Evolutionary conservation across 2,888 invertebrate genomes (phyloP).

Genomic region (Trichogramma dendrolimi): DNA sequence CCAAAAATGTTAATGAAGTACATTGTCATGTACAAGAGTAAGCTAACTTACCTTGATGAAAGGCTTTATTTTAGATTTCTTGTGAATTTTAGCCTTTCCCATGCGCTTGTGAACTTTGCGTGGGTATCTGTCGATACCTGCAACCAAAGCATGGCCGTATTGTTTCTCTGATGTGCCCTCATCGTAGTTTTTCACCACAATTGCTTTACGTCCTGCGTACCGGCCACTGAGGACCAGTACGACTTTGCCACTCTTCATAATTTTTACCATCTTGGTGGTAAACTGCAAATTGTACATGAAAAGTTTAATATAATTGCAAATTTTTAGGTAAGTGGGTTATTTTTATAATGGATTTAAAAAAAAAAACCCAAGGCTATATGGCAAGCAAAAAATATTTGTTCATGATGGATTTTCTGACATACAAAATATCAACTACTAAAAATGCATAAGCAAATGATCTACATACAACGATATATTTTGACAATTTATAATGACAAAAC

Average conservation of each 20-base stretch:
- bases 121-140: constrained; percentile 96
- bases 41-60: constrained; percentile 78
- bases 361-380: too few species aligned
- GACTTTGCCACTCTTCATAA: constrained; percentile 97
- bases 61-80: constrained; percentile 96
- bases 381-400: too few species aligned
- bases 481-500: too few species aligned
- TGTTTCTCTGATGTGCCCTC: constrained; percentile 94
- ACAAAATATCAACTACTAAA: too few species aligned
- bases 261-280: constrained; percentile 85
- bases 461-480: too few species aligned
- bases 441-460: too few species aligned
- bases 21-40: background rate
- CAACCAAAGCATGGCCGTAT: constrained; percentile 96
- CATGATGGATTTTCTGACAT: too few species aligned
- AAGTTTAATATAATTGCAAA: background rate
- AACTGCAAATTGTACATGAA: constrained; percentile 21
- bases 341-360: too few species aligned
- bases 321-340: too few species aligned
- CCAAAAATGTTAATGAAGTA: background rate
- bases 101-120: constrained; percentile 92
- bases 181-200: constrained; percentile 92
- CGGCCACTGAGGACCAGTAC: constrained; percentile 98
- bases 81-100: constrained; percentile 94
- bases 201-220: constrained; percentile 97